Conservation (phyloP, 2,113 vertebrate genomes). For the Garra rufa region DNA sequence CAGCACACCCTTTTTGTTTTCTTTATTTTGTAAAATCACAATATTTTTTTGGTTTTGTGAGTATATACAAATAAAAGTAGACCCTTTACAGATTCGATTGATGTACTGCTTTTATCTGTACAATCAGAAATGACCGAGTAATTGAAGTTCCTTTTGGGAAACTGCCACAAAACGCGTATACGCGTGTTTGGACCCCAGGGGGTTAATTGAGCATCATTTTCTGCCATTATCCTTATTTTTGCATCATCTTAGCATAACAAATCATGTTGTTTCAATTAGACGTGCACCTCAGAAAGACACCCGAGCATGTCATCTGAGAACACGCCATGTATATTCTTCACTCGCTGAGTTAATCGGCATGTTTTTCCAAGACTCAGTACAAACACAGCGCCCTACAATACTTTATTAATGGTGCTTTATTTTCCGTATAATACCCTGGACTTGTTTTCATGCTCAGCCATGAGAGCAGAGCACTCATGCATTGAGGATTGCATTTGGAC, state of each 20-base stretch:
- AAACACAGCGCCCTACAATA: too few species aligned
- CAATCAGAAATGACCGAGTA: too few species aligned
- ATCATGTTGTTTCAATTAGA: conserved; percentile 4
- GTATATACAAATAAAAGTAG: too few species aligned
- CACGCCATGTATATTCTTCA: background rate
- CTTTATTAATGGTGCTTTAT: background rate
- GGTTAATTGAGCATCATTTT: background rate
- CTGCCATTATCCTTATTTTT: conserved; percentile 5
- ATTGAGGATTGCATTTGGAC: conserved; percentile 10
- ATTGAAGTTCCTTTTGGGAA: too few species aligned
- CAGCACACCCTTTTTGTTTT: too few species aligned
- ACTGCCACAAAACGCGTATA: too few species aligned
- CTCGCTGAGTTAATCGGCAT: background rate
- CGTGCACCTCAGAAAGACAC: background rate
- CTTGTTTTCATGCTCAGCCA: background rate
- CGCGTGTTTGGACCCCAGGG: too few species aligned
- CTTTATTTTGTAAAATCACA: too few species aligned
- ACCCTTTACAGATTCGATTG: too few species aligned
- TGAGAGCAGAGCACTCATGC: background rate
- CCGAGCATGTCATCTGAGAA: background rate
- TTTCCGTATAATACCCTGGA: conserved; percentile 7
- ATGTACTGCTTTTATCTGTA: too few species aligned
- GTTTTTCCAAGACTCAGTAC: background rate
- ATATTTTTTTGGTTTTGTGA: too few species aligned
- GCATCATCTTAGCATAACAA: background rate